Evolutionary conservation across 2,797 vertebrate genomes (phyloP), one percentile per base, ranked within the genome.

Genomic region (Bradypodion pumilum): DNA sequence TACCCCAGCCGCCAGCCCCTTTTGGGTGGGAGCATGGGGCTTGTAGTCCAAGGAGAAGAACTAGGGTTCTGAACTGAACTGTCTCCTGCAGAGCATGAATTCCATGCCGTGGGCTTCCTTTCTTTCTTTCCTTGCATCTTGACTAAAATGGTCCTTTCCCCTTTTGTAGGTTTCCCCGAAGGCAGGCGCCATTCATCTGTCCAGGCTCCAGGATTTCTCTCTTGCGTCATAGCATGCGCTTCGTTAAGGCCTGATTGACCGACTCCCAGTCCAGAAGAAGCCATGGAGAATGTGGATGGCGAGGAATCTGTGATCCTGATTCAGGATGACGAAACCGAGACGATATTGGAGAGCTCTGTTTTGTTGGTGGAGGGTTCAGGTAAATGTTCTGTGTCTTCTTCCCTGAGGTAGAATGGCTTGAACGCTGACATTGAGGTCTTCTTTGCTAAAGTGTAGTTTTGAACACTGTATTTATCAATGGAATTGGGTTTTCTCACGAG

Each of bases 261-360:
- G n/a, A n/a, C n/a, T n/a, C n/a, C n/a, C n/a, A 23, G 40, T 25
- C 12, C n/a, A 4, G 44, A 4, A 4, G 44, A 4, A 10, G 44
- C 5, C 29, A 46, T 42, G 44, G 69, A 10, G 21, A 4, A 23
- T 1, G 66, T 59, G 0, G 16, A 32, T 0, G 6, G 65, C 7
- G 89, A 90, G 4, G 49, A 85, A 44, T 81, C 27, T 0, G 2
- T 95, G 1, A 93, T 94, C 80, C 74, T 94, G 44, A 93, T 93
- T 78, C 92, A 92, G 0, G 93, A 93, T 0, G 89, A 93, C 1
- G 91, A 94, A 68, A 21, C 63, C 0, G 90, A 91, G 23, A 1
- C 21, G 46, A 35, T 74, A 0, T 46, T 68, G 1, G 89, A 73
- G 23, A 89, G 27, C 21, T 92, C 90, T 0, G 86, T 94, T 12